Evolutionary conservation across 2,797 vertebrate species (phyloP).

Genomic region (Dallia pectoralis): DNA sequence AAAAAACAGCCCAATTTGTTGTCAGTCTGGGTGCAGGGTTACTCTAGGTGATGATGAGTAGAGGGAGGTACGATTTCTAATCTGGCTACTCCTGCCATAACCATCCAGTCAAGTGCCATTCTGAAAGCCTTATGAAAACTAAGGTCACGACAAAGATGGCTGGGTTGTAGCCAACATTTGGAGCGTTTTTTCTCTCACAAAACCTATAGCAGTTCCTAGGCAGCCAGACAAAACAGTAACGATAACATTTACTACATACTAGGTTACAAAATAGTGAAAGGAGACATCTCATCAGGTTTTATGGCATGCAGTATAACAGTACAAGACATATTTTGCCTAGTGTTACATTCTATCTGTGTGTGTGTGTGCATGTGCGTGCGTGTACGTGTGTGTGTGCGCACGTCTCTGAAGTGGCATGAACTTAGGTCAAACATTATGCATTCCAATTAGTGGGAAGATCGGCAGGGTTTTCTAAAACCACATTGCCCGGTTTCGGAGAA

Average conservation of each 20-base stretch:
- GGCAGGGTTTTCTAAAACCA: neutral
- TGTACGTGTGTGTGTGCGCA: neutral
- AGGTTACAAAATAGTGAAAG: neutral
- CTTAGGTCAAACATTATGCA: neutral
- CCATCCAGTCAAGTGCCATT: too few species aligned
- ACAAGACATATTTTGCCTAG: neutral
- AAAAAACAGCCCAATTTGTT: too few species aligned
- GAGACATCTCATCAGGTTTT: conserved; percentile 1
- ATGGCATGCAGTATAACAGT: conserved; percentile 10
- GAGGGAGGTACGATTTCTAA: too few species aligned
- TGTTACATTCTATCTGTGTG: neutral
- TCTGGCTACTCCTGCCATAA: too few species aligned
- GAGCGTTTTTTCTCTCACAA: neutral
- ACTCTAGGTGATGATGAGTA: too few species aligned
- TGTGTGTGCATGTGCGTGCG: neutral
- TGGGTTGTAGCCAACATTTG: too few species aligned
- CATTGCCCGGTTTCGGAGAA: too few species aligned
- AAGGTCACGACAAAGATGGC: too few species aligned
- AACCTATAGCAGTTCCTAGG: neutral
- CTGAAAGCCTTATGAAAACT: too few species aligned
- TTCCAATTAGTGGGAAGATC: neutral
- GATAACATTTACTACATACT: too few species aligned
- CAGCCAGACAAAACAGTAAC: neutral
- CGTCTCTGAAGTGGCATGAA: neutral
- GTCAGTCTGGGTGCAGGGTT: too few species aligned